phyloP scores from a whole-genome alignment of 2,797 vertebrate species.

The Natrix natrix region DNA sequence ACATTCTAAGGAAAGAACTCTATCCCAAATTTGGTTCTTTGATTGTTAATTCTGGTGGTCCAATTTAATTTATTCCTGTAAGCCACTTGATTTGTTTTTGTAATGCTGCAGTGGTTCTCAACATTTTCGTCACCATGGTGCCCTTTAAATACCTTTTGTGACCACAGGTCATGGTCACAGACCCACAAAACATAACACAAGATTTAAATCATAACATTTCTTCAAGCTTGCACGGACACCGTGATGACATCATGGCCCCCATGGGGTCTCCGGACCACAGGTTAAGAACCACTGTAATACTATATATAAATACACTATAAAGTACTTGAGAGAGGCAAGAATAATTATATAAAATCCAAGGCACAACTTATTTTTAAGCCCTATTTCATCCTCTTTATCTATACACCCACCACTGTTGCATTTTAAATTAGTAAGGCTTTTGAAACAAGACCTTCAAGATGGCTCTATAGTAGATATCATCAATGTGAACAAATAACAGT shows the following conservation, averaged over 20 bases:
- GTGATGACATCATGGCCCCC: fast-evolving
- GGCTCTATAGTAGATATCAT: background rate
- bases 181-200: background rate
- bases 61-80: background rate
- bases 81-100: background rate
- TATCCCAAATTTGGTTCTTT: background rate
- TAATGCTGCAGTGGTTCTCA: background rate
- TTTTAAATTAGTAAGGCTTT: background rate
- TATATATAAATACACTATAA: background rate
- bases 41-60: background rate
- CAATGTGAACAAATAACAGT: background rate
- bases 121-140: background rate
- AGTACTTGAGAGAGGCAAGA: background rate
- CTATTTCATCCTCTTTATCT: background rate
- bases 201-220: background rate
- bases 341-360: background rate
- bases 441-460: background rate
- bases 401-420: background rate
- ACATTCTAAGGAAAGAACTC: background rate
- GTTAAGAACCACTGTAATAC: background rate
- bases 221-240: background rate
- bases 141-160: background rate
- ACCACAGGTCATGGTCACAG: background rate
- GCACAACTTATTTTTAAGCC: background rate
- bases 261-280: background rate